phyloP scores from a whole-genome alignment of 1,140 invertebrate species.

The Geopemphigus sp. region DNA sequence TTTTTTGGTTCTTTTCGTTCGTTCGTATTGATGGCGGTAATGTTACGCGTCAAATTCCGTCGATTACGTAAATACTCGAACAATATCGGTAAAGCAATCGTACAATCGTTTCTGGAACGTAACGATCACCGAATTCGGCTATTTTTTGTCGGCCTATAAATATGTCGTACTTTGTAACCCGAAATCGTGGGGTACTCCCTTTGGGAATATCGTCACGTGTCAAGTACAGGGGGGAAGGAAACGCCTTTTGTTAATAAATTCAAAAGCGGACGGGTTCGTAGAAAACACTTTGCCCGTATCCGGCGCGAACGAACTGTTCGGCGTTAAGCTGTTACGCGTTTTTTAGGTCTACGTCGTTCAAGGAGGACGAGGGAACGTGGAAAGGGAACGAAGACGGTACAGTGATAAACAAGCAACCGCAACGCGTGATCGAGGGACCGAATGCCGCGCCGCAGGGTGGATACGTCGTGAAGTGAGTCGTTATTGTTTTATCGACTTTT shows the following conservation, averaged over 20 bases:
- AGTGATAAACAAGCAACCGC: conserved; percentile 94
- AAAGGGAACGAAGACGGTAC: conserved; percentile 97
- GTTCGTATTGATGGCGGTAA: too few species aligned
- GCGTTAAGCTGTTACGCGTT: conserved; percentile 36
- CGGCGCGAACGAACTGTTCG: not conserved
- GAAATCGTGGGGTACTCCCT: not conserved
- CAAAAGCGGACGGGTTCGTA: not conserved
- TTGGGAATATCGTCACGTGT: not conserved
- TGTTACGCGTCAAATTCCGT: too few species aligned
- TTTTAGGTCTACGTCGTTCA: conserved; percentile 82
- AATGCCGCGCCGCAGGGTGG: conserved; percentile 86
- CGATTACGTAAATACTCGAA: too few species aligned
- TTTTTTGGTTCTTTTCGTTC: too few species aligned
- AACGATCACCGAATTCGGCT: not conserved
- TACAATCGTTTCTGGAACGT: too few species aligned
- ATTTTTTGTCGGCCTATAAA: not conserved
- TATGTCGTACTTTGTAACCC: not conserved
- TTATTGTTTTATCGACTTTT: too few species aligned
- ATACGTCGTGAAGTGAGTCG: conserved; percentile 78
- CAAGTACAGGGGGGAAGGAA: not conserved
- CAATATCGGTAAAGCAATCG: too few species aligned
- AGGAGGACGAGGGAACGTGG: conserved; percentile 96
- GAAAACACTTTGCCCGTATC: not conserved
- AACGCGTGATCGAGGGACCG: conserved; percentile 90
- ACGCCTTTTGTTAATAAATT: conserved; percentile 13